Conservation (phyloP, 2,113 vertebrate genomes). For the Pangasianodon hypophthalmus region DNA sequence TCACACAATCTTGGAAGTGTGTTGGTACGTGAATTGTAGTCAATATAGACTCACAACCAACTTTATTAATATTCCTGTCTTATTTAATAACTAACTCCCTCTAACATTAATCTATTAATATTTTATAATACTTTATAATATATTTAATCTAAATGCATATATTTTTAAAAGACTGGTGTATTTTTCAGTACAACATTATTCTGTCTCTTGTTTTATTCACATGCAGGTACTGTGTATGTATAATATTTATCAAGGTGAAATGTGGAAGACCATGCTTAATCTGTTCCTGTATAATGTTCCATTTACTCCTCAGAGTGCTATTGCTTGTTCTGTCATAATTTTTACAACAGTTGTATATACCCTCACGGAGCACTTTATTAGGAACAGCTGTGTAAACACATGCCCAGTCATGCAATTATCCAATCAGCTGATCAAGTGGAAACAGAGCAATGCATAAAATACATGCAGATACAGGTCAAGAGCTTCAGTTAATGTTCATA, state of each 20-base stretch:
- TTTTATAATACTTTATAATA: neutral
- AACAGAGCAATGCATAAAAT: neutral
- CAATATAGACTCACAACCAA: neutral
- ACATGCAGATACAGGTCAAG: neutral
- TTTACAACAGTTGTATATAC: neutral
- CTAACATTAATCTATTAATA: neutral
- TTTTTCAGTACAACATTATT: slow-evolving; percentile 58
- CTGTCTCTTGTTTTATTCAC: slow-evolving; percentile 15
- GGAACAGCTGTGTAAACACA: neutral
- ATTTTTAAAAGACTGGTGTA: slow-evolving; percentile 63
- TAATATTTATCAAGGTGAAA: neutral
- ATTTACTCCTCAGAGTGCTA: neutral
- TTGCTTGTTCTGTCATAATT: neutral
- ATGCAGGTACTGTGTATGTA: neutral
- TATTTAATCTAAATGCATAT: slow-evolving; percentile 25
- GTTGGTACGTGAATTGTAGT: neutral
- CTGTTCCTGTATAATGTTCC: neutral
- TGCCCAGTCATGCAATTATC: neutral
- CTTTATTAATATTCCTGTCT: neutral
- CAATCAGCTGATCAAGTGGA: neutral
- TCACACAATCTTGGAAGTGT: neutral
- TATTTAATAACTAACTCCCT: neutral
- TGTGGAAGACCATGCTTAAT: neutral
- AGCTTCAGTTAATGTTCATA: neutral
- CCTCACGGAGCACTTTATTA: neutral